These are phyloP conservation scores for Hydraecia micacea DNA, from an alignment of 2,888 invertebrate species.

Conservation along the genomic window DNA sequence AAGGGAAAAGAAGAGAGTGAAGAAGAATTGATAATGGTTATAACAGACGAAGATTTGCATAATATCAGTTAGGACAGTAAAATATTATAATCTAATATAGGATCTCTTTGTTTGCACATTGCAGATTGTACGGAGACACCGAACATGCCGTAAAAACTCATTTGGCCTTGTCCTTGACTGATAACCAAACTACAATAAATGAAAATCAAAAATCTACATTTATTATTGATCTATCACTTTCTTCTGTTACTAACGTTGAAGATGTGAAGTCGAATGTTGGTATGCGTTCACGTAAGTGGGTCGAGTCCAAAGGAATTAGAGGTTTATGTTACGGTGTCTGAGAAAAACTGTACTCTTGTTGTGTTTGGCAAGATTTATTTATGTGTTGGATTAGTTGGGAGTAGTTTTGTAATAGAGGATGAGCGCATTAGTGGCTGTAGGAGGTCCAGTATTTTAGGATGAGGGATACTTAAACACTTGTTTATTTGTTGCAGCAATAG, in stretches of 20 bases:
- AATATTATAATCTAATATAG: background rate
- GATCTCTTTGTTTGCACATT: background rate
- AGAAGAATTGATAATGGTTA: background rate
- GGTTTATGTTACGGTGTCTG: constrained; percentile 56
- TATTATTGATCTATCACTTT: background rate
- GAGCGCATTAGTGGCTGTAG: constrained; percentile 1
- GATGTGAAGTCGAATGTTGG: constrained; percentile 7
- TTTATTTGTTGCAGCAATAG: background rate
- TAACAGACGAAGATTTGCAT: background rate
- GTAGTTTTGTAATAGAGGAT: constrained; percentile 39
- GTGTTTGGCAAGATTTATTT: constrained; percentile 46
- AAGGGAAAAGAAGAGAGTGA: background rate
- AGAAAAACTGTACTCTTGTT: constrained; percentile 42
- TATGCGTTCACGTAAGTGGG: constrained; percentile 36
- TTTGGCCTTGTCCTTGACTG: too few relatives aligned
- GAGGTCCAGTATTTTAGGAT: constrained; percentile 3
- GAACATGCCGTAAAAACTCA: background rate
- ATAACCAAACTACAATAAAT: background rate
- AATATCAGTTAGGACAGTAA: background rate
- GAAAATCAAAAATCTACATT: background rate
- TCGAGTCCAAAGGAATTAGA: constrained; percentile 44
- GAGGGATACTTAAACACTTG: background rate
- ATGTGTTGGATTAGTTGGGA: constrained; percentile 15
- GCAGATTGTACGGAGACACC: background rate
- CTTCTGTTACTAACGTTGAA: background rate